Evolutionary conservation across 2,888 invertebrate genomes (phyloP).

Genomic region (Carpatolechia fugitivella): DNA sequence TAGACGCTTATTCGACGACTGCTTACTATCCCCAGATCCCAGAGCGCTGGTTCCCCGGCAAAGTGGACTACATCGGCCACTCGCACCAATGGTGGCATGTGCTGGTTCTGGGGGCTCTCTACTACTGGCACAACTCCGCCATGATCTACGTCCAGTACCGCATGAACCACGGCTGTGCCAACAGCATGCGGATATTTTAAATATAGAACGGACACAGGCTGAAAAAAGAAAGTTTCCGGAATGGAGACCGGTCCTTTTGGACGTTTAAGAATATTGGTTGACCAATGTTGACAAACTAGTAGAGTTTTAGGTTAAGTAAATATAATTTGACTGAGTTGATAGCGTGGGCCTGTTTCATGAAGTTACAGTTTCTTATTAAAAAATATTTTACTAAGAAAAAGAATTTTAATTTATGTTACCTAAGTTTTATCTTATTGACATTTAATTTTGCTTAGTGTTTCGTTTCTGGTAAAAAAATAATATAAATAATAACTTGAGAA

Average conservation of each 20-base stretch:
- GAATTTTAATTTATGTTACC: too few relatives aligned
- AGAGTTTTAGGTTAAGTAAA: not conserved
- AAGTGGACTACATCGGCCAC: conserved; percentile 94
- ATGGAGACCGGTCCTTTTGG: too few relatives aligned
- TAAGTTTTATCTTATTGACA: too few relatives aligned
- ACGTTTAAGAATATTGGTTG: too few relatives aligned
- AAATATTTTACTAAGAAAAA: too few relatives aligned
- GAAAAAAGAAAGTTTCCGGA: too few relatives aligned
- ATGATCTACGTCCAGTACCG: conserved; percentile 89
- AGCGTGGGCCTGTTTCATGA: not conserved
- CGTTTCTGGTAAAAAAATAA: too few relatives aligned
- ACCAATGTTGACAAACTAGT: not conserved
- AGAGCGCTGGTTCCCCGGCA: conserved; percentile 91
- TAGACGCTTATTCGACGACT: too few relatives aligned
- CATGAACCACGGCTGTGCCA: conserved; percentile 88
- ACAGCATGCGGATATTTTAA: conserved; percentile 81
- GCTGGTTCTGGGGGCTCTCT: conserved; percentile 91
- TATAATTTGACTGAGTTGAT: not conserved
- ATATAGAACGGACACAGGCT: not conserved
- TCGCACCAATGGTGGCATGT: conserved; percentile 99
- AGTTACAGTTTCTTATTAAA: not conserved
- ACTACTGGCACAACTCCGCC: conserved; percentile 96
- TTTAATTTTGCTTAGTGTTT: too few relatives aligned
- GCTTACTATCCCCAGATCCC: conserved; percentile 78
- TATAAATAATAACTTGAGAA: too few relatives aligned